phyloP scores from a whole-genome alignment of 2,113 vertebrate genomes.

The Diphyllodes magnificus region DNA sequence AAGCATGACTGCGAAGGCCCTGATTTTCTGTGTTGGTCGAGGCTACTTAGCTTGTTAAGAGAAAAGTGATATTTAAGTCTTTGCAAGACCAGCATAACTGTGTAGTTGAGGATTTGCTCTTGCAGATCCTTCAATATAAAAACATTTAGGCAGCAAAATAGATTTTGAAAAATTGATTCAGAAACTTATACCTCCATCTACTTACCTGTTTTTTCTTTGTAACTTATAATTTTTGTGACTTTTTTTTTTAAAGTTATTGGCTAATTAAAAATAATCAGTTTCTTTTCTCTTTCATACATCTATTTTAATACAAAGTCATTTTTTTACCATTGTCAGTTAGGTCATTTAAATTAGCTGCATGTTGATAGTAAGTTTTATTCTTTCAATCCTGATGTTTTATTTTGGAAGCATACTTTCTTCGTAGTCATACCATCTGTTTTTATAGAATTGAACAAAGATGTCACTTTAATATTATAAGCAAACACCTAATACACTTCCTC shows the following conservation, averaged over 20 bases:
- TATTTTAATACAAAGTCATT: not conserved
- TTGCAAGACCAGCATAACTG: not conserved
- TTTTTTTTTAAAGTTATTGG: not conserved
- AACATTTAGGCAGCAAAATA: not conserved
- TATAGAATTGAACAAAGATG: not conserved
- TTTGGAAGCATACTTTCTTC: not conserved
- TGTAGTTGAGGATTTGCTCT: not conserved
- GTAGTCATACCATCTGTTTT: not conserved
- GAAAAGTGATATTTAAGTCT: not conserved
- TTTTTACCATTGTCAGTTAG: not conserved
- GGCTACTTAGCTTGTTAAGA: not conserved
- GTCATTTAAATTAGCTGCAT: not conserved
- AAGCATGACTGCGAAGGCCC: not conserved
- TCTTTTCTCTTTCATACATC: not conserved
- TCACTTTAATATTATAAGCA: not conserved
- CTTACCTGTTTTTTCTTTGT: not conserved
- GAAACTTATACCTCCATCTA: not conserved
- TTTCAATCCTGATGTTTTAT: not conserved
- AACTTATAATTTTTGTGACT: not conserved
- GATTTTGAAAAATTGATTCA: not conserved
- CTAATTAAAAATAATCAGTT: not conserved
- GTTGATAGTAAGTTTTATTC: not conserved
- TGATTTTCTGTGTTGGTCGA: not conserved
- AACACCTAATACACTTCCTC: not conserved
- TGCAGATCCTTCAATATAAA: not conserved